A percentile compares a stretch with the other conserved stretches of the same genome.
phyloP scores from a whole-genome alignment of 2,113 vertebrate species.

The Felis catus region F.catus_Fca126_mat1.0 CM031415.1:141193001-141193500 shows the following conservation, averaged over 20 bases:
- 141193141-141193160: not conserved
- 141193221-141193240: not conserved
- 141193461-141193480: too few species aligned
- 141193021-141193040: too few species aligned
- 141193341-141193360: not conserved
- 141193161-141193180: not conserved
- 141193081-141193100: too few species aligned
- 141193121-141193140: not conserved
- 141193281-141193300: not conserved
- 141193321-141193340: not conserved
- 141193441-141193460: not conserved
- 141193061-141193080: too few species aligned
- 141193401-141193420: not conserved
- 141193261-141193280: not conserved
- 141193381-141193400: not conserved
- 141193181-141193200: not conserved
- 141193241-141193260: not conserved
- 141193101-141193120: too few species aligned
- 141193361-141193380: not conserved
- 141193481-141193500: not conserved
- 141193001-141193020: too few species aligned
- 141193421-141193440: not conserved
- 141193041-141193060: too few species aligned
- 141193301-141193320: not conserved
- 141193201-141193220: conserved; percentile 15